A percentile compares a stretch with the other conserved stretches of the same genome.
Evolutionary conservation across 2,888 invertebrate genomes (phyloP).

Genomic region (Hoplodrina blanda): DNA sequence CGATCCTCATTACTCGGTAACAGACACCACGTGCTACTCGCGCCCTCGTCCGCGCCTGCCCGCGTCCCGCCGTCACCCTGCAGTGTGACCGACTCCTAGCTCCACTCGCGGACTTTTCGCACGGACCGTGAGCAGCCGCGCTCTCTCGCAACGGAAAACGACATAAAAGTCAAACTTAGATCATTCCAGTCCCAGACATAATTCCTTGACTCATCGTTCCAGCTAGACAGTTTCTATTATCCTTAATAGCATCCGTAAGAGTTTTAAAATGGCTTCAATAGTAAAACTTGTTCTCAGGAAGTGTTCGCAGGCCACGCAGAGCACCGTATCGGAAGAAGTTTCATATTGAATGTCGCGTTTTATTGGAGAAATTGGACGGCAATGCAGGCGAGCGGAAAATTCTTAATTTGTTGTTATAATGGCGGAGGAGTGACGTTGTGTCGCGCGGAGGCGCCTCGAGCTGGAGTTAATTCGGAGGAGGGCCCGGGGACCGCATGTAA

Average conservation of each 20-base stretch:
- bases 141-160: conserved; percentile 70
- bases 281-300: conserved; percentile 86
- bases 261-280: conserved; percentile 88
- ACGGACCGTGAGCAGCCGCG: conserved; percentile 64
- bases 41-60: conserved; percentile 52
- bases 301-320: conserved; percentile 84
- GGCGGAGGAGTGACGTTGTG: conserved; percentile 60
- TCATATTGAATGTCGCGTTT: conserved; percentile 85
- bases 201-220: conserved; percentile 85
- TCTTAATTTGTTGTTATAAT: conserved; percentile 72
- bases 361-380: conserved; percentile 84
- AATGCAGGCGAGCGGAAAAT: conserved; percentile 69
- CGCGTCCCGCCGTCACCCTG: conserved; percentile 45
- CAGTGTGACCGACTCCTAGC: conserved; percentile 49
- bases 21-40: conserved; percentile 73
- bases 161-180: conserved; percentile 86
- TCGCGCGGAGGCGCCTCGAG: conserved; percentile 54
- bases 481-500: conserved; percentile 71
- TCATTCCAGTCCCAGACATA: conserved; percentile 84
- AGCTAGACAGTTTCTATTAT: conserved; percentile 88
- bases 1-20: conserved; percentile 88
- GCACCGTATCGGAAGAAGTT: conserved; percentile 80
- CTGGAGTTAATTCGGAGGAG: conserved; percentile 72
- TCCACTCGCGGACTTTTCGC: conserved; percentile 64
- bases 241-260: conserved; percentile 88